Evolutionary conservation across 2,888 invertebrate species (phyloP).

Genomic region (Drosophila monieri): DNA sequence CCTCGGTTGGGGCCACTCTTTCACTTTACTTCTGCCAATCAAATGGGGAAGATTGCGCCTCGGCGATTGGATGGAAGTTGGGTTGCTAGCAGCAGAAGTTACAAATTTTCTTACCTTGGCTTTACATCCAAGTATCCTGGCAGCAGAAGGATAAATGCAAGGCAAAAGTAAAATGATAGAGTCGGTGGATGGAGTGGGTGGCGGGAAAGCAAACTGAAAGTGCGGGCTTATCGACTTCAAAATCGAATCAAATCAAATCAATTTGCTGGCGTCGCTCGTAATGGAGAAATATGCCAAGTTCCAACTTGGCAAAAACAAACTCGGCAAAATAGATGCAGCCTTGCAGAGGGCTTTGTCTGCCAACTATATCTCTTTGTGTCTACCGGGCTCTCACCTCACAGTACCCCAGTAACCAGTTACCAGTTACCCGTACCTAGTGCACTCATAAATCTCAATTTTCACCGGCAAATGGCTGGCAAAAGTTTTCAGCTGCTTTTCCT

Average conservation of each 20-base stretch:
- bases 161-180: constrained; percentile 1
- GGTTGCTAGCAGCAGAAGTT: constrained; percentile 54
- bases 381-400: neutral
- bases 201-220: constrained; percentile 23
- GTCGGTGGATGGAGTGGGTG: neutral
- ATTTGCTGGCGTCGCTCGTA: constrained; percentile 68
- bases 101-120: constrained; percentile 46
- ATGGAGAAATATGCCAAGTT: constrained; percentile 76
- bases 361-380: constrained; percentile 5
- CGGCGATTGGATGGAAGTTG: constrained; percentile 22
- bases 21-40: constrained; percentile 64
- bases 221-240: constrained; percentile 69
- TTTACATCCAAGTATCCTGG: constrained; percentile 22
- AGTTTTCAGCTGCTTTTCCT: constrained; percentile 54
- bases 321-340: constrained; percentile 41
- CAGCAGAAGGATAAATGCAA: constrained; percentile 14
- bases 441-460: constrained; percentile 76
- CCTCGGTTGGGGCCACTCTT: constrained; percentile 40
- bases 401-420: neutral
- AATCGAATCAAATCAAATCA: constrained; percentile 77
- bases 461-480: constrained; percentile 69
- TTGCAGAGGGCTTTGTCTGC: constrained; percentile 20
- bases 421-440: constrained; percentile 43
- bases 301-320: constrained; percentile 59
- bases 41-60: constrained; percentile 25